Evolutionary conservation across 2,797 vertebrate species (phyloP).

Genomic region (Xiphophorus birchmanni): DNA sequence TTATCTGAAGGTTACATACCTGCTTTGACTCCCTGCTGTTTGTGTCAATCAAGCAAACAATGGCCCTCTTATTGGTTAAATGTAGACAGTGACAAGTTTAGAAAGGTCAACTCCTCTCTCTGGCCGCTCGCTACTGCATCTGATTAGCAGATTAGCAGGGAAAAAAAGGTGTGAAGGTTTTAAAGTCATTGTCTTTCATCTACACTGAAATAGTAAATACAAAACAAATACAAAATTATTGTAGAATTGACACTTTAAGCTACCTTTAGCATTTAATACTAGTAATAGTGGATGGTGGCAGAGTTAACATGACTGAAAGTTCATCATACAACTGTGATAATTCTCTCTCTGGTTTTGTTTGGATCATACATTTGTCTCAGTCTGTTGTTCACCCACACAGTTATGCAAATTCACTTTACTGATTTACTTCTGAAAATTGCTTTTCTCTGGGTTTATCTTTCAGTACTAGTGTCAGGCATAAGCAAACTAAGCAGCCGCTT

Average conservation of each 20-base stretch:
- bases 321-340: no score
- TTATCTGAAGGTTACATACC: conserved; percentile 69
- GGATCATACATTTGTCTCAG: not conserved
- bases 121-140: not conserved
- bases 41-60: conserved; percentile 80
- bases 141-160: not conserved
- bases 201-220: not conserved
- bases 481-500: no score
- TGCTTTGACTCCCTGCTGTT: conserved; percentile 67
- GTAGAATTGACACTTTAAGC: not conserved
- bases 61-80: conserved; percentile 73
- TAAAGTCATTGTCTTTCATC: not conserved
- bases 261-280: not conserved
- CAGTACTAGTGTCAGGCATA: not conserved
- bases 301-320: not conserved
- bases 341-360: not conserved
- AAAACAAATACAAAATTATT: not conserved
- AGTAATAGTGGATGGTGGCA: not conserved
- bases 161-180: not conserved
- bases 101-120: conserved; percentile 1
- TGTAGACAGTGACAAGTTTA: conserved; percentile 50
- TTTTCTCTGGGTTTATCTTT: not conserved
- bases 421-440: not conserved
- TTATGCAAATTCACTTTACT: not conserved
- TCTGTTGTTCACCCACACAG: not conserved